Evolutionary conservation across 2,113 vertebrate species (phyloP), one percentile per base, ranked within the genome.

Genomic region (Tachysurus vachellii): DNA sequence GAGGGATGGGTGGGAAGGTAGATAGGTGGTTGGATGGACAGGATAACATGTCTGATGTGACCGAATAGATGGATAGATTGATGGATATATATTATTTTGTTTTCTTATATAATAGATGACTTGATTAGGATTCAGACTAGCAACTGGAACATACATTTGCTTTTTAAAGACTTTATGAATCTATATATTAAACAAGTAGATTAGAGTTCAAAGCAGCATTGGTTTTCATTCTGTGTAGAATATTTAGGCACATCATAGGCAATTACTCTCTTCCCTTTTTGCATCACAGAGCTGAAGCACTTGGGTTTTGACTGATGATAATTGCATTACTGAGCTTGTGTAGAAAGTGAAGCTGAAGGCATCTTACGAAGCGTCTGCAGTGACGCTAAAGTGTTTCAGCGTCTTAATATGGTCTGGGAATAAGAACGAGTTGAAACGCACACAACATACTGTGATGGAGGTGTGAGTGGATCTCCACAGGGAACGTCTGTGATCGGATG

Each of bases 261-360:
- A 28, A 79, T 80, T 56, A 31, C 56, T 56, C 9, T 31, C 3
- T 57, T 80, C 50, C 19, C 76, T 53, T 80, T 11, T 80, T 19
- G 17, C 76, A 31, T 31, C n/a, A 80, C 8, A 1, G 16, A 19
- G 50, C 50, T 54, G 14, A 28, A 54, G n/a, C n/a, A 16, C 7
- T 31, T 11, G 8, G 16, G 53, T 56, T 80, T 80, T 42, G 17
- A 21, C 54, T 23, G 79, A 80, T 31, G n/a, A 57, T 61, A 61
- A 81, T 9, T 81, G 31, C 31, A 59, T 59, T 80, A 31, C 8
- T 80, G 54, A 36, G 56, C 1, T n/a, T 8, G 73, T 76, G 44
- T n/a, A n/a, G 73, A 76, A 50, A 76, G 12, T 6, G 73, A 76
- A 76, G 73, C 23, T n/a, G 50, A 76, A 76, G 73, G 73, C 73